Evolutionary conservation across 1,140 invertebrate species (phyloP).

Genomic region (Heterodera schachtii): DNA sequence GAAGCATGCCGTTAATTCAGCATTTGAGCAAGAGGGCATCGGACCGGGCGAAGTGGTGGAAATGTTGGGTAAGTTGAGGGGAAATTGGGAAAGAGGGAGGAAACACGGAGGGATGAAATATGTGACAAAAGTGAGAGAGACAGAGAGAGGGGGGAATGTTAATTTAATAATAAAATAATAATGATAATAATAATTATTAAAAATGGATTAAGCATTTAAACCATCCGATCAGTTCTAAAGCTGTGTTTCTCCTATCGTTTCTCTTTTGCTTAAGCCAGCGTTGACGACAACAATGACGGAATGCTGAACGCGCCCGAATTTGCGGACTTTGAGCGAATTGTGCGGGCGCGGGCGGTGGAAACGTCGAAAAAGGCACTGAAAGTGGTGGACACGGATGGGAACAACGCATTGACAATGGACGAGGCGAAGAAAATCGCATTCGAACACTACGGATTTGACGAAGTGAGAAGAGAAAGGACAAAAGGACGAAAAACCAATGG

Average conservation of each 20-base stretch:
- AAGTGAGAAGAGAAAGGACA: slow-evolving; percentile 12
- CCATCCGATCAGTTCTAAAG: too few relatives aligned
- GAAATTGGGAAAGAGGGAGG: too few relatives aligned
- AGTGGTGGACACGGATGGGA: slow-evolving; percentile 60
- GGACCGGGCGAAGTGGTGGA: slow-evolving; percentile 61
- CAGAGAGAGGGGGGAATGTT: background rate
- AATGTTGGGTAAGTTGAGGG: slow-evolving; percentile 48
- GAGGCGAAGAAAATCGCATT: slow-evolving; percentile 64
- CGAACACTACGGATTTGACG: slow-evolving; percentile 65
- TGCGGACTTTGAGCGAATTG: slow-evolving; percentile 63
- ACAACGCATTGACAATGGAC: slow-evolving; percentile 60
- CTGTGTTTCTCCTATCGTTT: background rate
- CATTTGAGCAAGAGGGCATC: slow-evolving; percentile 65
- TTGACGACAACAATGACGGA: slow-evolving; percentile 63
- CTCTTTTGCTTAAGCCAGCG: too few relatives aligned
- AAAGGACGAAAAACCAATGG: too few relatives aligned
- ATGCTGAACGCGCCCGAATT: slow-evolving; percentile 65
- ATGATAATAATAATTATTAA: too few relatives aligned
- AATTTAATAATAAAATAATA: too few relatives aligned
- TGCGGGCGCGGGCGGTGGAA: slow-evolving; percentile 61
- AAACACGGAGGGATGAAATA: too few relatives aligned
- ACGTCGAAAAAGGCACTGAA: slow-evolving; percentile 64
- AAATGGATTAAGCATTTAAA: too few relatives aligned
- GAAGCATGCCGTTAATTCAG: background rate
- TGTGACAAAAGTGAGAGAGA: background rate